phyloP scores from a whole-genome alignment of 1,140 invertebrate species.

The Pseudomyrmex concolor region DNA sequence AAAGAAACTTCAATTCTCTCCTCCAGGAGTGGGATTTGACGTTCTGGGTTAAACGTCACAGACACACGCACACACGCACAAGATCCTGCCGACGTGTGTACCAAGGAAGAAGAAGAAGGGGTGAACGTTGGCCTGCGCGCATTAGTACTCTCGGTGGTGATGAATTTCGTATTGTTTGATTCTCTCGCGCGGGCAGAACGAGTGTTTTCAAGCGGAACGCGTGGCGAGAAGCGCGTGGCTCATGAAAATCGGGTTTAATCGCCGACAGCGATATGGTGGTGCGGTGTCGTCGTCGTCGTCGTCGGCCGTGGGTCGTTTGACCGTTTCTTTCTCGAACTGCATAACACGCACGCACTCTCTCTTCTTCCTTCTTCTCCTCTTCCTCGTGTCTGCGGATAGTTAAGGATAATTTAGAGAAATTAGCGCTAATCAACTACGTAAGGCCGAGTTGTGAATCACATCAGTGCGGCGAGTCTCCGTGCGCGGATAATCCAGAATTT shows the following conservation, averaged over 20 bases:
- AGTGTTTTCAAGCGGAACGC: background rate
- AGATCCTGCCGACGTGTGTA: too few relatives aligned
- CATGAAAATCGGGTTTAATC: background rate
- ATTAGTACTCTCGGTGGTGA: background rate
- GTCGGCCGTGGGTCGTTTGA: background rate
- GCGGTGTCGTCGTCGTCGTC: background rate
- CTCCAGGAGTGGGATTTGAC: too few relatives aligned
- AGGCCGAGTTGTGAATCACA: background rate
- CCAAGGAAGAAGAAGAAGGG: too few relatives aligned
- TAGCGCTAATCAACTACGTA: background rate
- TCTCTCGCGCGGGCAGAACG: background rate
- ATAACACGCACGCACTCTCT: too few relatives aligned
- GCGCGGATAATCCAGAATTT: too few relatives aligned
- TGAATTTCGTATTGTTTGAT: background rate
- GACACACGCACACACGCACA: too few relatives aligned
- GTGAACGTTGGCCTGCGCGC: too few relatives aligned
- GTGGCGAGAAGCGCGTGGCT: background rate
- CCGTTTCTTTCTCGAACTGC: background rate
- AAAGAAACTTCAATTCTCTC: too few relatives aligned
- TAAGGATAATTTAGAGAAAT: constrained; percentile 42
- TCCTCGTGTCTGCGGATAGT: background rate
- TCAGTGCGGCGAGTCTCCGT: background rate
- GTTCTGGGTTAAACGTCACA: too few relatives aligned
- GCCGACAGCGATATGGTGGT: background rate
- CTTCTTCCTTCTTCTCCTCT: background rate